phyloP scores from a whole-genome alignment of 1,140 invertebrate genomes.

The Drosophila carrolli region DNA sequence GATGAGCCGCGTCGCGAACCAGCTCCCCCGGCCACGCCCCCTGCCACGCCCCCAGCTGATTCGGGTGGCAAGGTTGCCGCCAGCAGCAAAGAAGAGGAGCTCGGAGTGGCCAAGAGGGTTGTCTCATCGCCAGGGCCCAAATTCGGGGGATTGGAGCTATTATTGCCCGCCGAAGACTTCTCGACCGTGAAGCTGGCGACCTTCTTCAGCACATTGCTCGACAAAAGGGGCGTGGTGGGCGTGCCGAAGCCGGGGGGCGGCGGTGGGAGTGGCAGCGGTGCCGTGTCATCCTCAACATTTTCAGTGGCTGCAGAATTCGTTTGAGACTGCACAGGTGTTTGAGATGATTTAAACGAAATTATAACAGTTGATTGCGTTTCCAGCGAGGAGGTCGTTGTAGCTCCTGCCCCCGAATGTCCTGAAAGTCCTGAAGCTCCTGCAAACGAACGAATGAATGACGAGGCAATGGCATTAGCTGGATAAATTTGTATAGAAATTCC shows the following conservation, averaged over 20 bases:
- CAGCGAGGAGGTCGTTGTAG: slow-evolving; percentile 46
- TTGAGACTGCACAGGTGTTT: slow-evolving; percentile 84
- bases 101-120: slow-evolving; percentile 53
- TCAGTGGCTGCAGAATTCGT: slow-evolving; percentile 38
- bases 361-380: slow-evolving; percentile 85
- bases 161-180: slow-evolving; percentile 80
- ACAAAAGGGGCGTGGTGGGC: slow-evolving; percentile 85
- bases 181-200: slow-evolving; percentile 93
- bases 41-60: not conserved
- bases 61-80: slow-evolving; percentile 45
- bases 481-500: slow-evolving; percentile 57
- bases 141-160: slow-evolving; percentile 35
- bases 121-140: slow-evolving; percentile 36
- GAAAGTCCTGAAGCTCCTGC: slow-evolving; percentile 26
- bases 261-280: slow-evolving; percentile 36
- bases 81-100: slow-evolving; percentile 16
- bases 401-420: slow-evolving; percentile 16
- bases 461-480: slow-evolving; percentile 49
- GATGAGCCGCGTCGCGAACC: slow-evolving; percentile 87
- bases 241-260: slow-evolving; percentile 67
- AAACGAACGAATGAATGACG: slow-evolving; percentile 59
- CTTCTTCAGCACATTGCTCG: slow-evolving; percentile 90
- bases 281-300: slow-evolving; percentile 51
- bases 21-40: slow-evolving; percentile 20
- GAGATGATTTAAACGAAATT: slow-evolving; percentile 85